Base-by-base conservation (phyloP, 2,888 invertebrate genomes). In the Eilema caniola region DNA sequence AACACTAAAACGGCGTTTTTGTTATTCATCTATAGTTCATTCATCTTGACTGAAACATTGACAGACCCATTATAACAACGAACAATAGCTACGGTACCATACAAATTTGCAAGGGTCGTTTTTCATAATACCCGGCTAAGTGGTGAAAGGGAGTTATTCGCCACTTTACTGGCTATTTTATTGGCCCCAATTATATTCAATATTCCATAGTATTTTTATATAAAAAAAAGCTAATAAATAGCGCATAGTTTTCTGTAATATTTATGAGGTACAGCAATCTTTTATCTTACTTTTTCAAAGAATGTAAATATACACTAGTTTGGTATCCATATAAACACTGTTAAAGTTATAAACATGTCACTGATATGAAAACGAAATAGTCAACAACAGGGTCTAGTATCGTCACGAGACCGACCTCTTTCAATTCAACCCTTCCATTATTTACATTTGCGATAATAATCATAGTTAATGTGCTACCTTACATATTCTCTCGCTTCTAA, bases 21-120 rank as follows among this genome's bases (percentile, higher is more conserved):
- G 75, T 76, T 81, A 72, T 74, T 75, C 77, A 78, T 80, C 86
- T 91, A 87, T 88, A 88, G 88, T 91, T 91, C 90, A 92, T 92
- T 93, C 90, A 90, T 90, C 88, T 89, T 86, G 83, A 89, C 86
- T 89, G 89, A 90, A 92, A 92, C 93, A 93, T 93, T 93, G 93
- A 93, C 93, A 92, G 90, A 88, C 89, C 92, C 86, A 91, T 94
- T 94, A 93, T 94, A 83, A 85, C 82, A 85, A 82, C 82, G 89
- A 91, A 94, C 93, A 94, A 94, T 92, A 84, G 88, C 72, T 76
- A 75, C 85, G 80, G 80, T 82, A 85, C 80, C 86, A 85, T 88
- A 86, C 87, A 89, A 92, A 90, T 82, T 82, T 82, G 79, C 81
- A 78, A 78, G 69, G 81, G 74, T 72, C 83, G 77, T 78, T 81